Evolutionary conservation across 2,888 invertebrate genomes (phyloP).

Genomic region (Lycocerus yunnanus): DNA sequence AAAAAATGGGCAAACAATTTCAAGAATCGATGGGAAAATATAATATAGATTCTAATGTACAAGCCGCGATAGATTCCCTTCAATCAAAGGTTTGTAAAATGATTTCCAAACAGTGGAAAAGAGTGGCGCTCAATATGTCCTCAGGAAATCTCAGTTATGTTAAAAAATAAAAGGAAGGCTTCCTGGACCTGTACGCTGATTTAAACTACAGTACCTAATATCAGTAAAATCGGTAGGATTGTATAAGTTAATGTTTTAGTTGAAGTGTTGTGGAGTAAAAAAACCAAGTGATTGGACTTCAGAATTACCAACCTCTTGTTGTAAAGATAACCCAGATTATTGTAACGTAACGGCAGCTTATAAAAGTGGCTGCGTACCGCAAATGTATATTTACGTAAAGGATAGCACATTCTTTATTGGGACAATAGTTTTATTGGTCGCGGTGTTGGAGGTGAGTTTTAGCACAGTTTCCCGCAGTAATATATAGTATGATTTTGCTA

Average conservation of each 20-base stretch:
- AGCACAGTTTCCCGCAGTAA: background rate
- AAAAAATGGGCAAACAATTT: background rate
- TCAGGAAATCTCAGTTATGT: no score
- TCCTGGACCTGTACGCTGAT: no score
- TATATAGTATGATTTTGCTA: no score
- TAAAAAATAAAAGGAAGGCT: no score
- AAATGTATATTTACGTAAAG: background rate
- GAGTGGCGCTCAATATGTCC: no score
- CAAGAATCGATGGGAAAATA: background rate
- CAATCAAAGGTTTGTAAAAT: background rate
- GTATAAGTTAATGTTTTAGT: constrained; percentile 51
- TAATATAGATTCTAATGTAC: background rate
- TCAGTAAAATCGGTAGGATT: background rate
- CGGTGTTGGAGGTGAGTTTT: background rate
- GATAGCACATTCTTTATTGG: background rate
- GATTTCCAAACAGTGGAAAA: no score
- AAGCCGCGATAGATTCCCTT: background rate
- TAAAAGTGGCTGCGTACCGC: background rate
- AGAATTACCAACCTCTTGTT: background rate
- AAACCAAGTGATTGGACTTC: constrained; percentile 52
- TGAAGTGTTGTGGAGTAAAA: constrained; percentile 62
- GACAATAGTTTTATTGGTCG: background rate
- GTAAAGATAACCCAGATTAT: background rate
- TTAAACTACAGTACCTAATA: no score
- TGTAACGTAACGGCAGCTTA: background rate